These are phyloP conservation scores for Morelia viridis DNA, from an alignment of 2,797 vertebrate species.

Conservation along the genomic window DNA sequence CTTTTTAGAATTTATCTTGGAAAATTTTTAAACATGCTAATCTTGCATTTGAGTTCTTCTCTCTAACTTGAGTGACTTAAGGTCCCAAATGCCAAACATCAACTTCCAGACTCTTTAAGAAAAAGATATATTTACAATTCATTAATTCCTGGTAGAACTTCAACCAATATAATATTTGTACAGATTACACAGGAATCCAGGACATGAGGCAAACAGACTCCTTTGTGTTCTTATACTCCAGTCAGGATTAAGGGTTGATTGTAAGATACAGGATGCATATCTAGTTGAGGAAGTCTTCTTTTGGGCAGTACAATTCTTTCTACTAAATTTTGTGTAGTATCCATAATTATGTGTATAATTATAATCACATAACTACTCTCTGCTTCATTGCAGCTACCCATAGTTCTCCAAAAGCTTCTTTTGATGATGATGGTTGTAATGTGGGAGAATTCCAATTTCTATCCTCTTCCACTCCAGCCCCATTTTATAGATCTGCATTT, in stretches of 20 bases:
- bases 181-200: constrained; percentile 6
- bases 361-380: background rate
- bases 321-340: background rate
- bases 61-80: too few relatives aligned
- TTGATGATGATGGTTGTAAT: background rate
- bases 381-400: background rate
- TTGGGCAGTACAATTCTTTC: background rate
- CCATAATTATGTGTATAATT: background rate
- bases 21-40: background rate
- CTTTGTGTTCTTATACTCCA: background rate
- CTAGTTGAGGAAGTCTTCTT: too few relatives aligned
- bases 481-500: background rate
- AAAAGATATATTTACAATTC: background rate
- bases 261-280: background rate
- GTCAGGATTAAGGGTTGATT: background rate
- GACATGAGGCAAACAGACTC: background rate
- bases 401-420: background rate
- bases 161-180: constrained; percentile 1
- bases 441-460: background rate
- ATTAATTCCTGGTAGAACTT: constrained; percentile 11
- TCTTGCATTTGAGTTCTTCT: too few relatives aligned
- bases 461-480: background rate
- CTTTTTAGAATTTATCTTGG: background rate
- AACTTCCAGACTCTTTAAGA: background rate
- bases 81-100: background rate